Base-by-base conservation (phyloP, 1,140 invertebrate species). In the Cardiocondyla obscurior region DNA sequence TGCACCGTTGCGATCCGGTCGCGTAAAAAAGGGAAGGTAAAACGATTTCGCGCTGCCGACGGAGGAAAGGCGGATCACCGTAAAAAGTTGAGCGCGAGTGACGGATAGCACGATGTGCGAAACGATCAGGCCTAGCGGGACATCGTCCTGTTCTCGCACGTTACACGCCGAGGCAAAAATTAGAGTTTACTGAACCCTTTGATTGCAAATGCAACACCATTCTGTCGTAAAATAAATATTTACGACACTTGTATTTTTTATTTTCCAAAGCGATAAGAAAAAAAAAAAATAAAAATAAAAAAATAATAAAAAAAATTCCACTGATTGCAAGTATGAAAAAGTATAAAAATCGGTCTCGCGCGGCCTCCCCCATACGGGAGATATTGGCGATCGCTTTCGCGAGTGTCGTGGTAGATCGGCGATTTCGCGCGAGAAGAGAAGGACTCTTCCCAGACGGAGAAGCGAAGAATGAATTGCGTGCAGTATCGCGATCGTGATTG, bases 401-500 rank as follows among this genome's bases (percentile, higher is more conserved):
- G 70, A 33, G 70, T 58, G 25, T 58, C 28, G 72, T 25, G 30
- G 72, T 30, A 8, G 55, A 65, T 51, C 60, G 46, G 44, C n/a
- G 46, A 65, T 77, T 77, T 65, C 62, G 49, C 69, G 55, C 57
- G 57, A 46, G 28, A 55, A 28, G 42, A 42, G 19, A 28, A n/a
- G 19, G 30, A 19, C 30, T 53, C 36, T 12, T 69, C 46, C 28
- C 46, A 16, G 39, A 65, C 19, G 25, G 49, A 62, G 60, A 65
- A 64, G 22, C 49, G 60, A 53, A 83, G 62, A 81, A 79, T 65
- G 76, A 79, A 83, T 83, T 79, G 74, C 57, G 60, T 69, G 51
- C 62, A 60, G 30, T 67, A 64, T 65, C 36, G 53, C 72, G 36
- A 83, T 79, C 51, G 51, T 67, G 51, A 69, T 55, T 49, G 28